Evolutionary conservation across 2,888 invertebrate genomes (phyloP).

Genomic region (Pecten maximus): DNA sequence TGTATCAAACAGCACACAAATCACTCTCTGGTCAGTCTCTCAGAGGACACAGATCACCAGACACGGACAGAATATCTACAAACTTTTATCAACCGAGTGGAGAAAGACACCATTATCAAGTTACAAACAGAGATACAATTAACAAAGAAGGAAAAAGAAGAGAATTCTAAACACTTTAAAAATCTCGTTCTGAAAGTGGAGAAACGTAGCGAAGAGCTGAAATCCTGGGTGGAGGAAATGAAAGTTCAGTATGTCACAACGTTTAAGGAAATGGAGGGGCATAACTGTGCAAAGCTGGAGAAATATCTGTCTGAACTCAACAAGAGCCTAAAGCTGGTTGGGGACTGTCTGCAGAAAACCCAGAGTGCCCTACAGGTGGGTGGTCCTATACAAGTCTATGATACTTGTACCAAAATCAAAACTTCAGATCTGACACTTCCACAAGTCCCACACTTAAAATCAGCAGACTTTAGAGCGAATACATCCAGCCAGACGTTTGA

Average conservation of each 20-base stretch:
- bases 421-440: neutral
- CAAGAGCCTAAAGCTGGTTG: neutral
- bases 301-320: constrained; percentile 9
- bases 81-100: neutral
- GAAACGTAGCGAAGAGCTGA: neutral
- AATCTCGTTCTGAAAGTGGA: neutral
- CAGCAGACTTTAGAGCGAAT: neutral
- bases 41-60: neutral
- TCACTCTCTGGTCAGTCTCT: neutral
- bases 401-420: neutral
- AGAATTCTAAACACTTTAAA: constrained; percentile 7
- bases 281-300: neutral
- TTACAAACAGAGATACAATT: neutral
- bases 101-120: neutral
- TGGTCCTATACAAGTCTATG: neutral
- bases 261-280: neutral
- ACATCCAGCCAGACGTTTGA: neutral
- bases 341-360: neutral
- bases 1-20: neutral
- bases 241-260: neutral
- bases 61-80: neutral
- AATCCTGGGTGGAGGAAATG: neutral
- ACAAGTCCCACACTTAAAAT: neutral
- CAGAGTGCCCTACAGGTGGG: neutral
- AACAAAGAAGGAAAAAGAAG: neutral